Conservation (phyloP, 2,113 vertebrate genomes). For the Diphyllodes magnificus region DNA sequence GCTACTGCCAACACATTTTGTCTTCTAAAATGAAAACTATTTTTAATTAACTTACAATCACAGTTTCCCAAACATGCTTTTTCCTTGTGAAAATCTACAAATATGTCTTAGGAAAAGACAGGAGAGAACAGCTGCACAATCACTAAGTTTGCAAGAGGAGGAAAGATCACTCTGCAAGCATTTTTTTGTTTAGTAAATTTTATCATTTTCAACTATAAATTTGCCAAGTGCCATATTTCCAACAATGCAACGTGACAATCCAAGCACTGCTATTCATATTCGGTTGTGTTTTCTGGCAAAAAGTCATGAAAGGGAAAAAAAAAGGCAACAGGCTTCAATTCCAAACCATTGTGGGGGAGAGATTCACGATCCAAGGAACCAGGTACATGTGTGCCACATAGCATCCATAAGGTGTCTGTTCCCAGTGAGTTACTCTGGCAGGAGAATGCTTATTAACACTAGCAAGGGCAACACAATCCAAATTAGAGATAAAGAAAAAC, state of each 20-base stretch:
- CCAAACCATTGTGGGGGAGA: background rate
- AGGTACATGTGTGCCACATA: background rate
- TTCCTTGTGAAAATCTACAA: background rate
- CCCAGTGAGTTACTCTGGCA: background rate
- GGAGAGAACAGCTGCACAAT: background rate
- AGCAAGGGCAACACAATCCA: background rate
- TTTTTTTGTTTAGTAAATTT: background rate
- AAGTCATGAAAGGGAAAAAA: background rate
- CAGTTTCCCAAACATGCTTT: background rate
- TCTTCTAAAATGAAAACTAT: constrained; percentile 30
- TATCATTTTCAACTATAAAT: background rate
- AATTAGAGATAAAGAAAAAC: background rate
- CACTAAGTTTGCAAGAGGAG: background rate
- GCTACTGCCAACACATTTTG: background rate
- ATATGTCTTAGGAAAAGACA: constrained; percentile 16
- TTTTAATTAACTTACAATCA: constrained; percentile 42
- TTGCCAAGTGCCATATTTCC: background rate
- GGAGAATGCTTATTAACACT: background rate
- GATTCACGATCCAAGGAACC: background rate
- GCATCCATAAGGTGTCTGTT: background rate
- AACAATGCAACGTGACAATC: background rate
- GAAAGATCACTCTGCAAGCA: constrained; percentile 7
- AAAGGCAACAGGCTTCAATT: background rate
- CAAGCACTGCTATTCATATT: background rate
- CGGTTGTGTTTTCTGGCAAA: background rate